Evolutionary conservation across 1,140 invertebrate species (phyloP).

Genomic region (Conus ventricosus): DNA sequence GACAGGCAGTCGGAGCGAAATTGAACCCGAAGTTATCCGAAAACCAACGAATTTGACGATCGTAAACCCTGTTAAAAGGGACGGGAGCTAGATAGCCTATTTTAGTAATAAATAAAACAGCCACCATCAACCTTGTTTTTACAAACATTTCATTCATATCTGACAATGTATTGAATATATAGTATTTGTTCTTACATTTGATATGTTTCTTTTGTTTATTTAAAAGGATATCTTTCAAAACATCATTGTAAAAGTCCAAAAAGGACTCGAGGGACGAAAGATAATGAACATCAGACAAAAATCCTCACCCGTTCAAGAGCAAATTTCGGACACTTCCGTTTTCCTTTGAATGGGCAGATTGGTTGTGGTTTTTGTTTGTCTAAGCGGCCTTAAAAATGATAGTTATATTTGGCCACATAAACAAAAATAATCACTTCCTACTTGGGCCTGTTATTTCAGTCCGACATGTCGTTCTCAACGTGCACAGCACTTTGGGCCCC

Average conservation of each 20-base stretch:
- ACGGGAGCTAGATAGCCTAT: constrained; percentile 15
- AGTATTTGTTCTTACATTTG: neutral
- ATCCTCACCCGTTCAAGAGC: constrained; percentile 23
- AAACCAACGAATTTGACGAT: neutral
- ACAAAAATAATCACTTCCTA: constrained; percentile 1
- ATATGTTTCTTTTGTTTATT: neutral
- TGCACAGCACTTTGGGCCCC: neutral
- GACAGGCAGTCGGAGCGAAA: neutral
- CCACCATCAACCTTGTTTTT: neutral
- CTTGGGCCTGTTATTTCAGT: neutral
- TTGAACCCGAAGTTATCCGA: constrained; percentile 15
- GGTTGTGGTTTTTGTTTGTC: neutral
- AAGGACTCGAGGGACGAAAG: constrained; percentile 13
- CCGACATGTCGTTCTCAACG: constrained; percentile 19
- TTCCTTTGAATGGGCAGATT: neutral
- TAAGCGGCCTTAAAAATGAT: neutral
- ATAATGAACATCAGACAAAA: constrained; percentile 24
- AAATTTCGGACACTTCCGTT: neutral
- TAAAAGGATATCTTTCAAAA: constrained; percentile 16
- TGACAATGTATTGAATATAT: neutral
- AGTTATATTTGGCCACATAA: neutral
- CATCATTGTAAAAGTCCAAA: constrained; percentile 16
- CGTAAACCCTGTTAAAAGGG: constrained; percentile 8
- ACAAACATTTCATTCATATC: neutral
- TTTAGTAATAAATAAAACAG: neutral